Percentiles rank a stretch among this genome's conserved stretches.
Conservation (phyloP, 1,140 invertebrate species). For the Acromyrmex charruanus region DNA sequence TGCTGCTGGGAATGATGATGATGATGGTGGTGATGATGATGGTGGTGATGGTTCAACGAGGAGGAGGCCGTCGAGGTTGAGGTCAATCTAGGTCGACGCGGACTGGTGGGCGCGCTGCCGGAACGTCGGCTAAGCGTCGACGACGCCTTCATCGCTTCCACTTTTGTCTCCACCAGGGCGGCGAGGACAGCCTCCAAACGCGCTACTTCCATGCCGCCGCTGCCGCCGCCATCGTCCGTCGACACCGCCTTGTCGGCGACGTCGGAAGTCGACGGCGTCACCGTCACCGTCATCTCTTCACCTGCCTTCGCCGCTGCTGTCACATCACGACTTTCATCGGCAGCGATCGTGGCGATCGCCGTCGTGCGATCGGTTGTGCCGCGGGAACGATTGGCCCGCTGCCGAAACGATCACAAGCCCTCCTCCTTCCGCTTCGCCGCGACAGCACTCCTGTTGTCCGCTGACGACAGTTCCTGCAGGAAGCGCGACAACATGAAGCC, state of each 20-base stretch:
- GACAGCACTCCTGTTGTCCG: slow-evolving; percentile 34
- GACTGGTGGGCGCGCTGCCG: slow-evolving; percentile 82
- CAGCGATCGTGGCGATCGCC: slow-evolving; percentile 38
- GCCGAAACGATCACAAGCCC: slow-evolving; percentile 67
- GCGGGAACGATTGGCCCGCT: slow-evolving; percentile 64
- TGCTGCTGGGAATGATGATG: slow-evolving; percentile 70
- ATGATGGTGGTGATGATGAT: slow-evolving; percentile 73
- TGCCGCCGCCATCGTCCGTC: slow-evolving; percentile 87
- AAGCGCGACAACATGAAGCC: slow-evolving; percentile 69
- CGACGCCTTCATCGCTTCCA: slow-evolving; percentile 84
- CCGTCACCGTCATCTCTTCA: slow-evolving; percentile 81
- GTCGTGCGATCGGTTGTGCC: slow-evolving; percentile 13
- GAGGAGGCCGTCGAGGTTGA: slow-evolving; percentile 84
- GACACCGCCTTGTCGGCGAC: slow-evolving; percentile 91
- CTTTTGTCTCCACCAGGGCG: slow-evolving; percentile 89
- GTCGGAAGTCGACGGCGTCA: slow-evolving; percentile 85
- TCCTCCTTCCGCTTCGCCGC: slow-evolving; percentile 33
- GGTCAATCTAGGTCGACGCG: slow-evolving; percentile 80
- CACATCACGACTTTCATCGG: slow-evolving; percentile 63
- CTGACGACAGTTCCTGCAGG: slow-evolving; percentile 65
- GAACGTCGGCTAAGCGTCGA: slow-evolving; percentile 77
- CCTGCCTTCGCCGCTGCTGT: slow-evolving; percentile 40
- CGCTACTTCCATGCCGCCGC: slow-evolving; percentile 86
- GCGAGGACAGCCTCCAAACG: slow-evolving; percentile 89
- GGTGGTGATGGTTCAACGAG: slow-evolving; percentile 79